Evolutionary conservation across 2,888 invertebrate genomes (phyloP), one percentile per base, ranked within the genome.

Genomic region (Creontiades dilutus): DNA sequence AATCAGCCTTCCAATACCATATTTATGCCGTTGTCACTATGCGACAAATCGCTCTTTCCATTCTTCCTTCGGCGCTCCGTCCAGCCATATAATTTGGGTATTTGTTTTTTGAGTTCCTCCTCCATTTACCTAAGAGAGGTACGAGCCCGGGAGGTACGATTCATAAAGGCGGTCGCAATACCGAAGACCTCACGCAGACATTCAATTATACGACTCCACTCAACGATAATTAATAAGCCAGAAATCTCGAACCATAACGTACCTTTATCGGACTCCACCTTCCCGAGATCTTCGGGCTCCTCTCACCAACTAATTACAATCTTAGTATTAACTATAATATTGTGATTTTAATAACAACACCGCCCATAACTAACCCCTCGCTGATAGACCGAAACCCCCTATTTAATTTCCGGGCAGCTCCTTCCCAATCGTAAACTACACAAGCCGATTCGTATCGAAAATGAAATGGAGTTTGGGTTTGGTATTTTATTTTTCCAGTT

Each of bases 21-120:
- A 89, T 89, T 89, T 89, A 88, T 89, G 82, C 78, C 82, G 82
- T 57, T 82, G 89, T 81, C 89, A 89, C 61, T 61, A 87, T 76
- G 82, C 89, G 89, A 89, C 89, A 89, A 89, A 89, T 89, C 68
- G 82, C 82, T 68, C 47, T 89, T 88, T 68, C 46, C 28, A 27
- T 61, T 85, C 85, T 37, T 37, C 46, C 85, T 14, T 78, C 55
- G 23, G 57, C 27, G 14, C 46, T 19, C 37, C 61, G 16, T 19
- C 23, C 23, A 55, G 82, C 57, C 46, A 78, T 88, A 78, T 88
- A 88, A 88, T 88, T 88, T 88, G 23, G 46, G 55, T 85, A 85
- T 85, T 85, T 85, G 85, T 85, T 85, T 85, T 84, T 61, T 68
- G 68, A 68, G 68, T 68, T 68, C 68, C 68, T 27, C 19, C 28